Conservation (phyloP, 2,113 vertebrate genomes). For the Gasterosteus nipponicus region DNA sequence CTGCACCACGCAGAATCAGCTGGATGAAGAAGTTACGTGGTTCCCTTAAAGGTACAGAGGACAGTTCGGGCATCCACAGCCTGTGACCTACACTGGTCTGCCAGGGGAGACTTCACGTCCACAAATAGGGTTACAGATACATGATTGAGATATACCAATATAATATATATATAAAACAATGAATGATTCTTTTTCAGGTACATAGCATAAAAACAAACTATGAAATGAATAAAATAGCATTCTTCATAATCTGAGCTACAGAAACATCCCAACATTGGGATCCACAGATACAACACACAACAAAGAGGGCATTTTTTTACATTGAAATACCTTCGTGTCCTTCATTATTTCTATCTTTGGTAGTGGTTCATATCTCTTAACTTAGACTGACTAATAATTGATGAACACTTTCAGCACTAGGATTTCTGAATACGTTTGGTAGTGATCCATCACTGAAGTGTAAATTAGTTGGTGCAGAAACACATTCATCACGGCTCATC, state of each 20-base stretch:
- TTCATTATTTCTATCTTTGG: conserved; percentile 59
- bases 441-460: conserved; percentile 36
- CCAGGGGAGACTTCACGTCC: conserved; percentile 4
- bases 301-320: conserved; percentile 12
- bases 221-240: conserved; percentile 10
- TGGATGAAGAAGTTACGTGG: conserved; percentile 56
- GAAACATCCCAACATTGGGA: conserved; percentile 12
- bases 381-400: conserved; percentile 43
- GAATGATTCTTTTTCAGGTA: conserved; percentile 21
- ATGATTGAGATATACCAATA: too few relatives aligned
- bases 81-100: conserved; percentile 44
- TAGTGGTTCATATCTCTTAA: conserved; percentile 31
- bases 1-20: conserved; percentile 59
- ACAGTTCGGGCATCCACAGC: conserved; percentile 42
- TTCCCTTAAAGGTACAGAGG: conserved; percentile 79
- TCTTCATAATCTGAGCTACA: conserved; percentile 7
- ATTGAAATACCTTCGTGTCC: not conserved
- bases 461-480: conserved; percentile 35
- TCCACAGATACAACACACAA: conserved; percentile 10
- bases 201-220: not conserved
- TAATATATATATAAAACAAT: conserved; percentile 6
- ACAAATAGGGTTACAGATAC: not conserved
- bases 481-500: conserved; percentile 47
- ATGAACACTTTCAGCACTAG: conserved; percentile 49
- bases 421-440: conserved; percentile 27